A percentile compares a stretch with the other conserved stretches of the same genome.
Conservation (phyloP, 2,113 vertebrate genomes). For the Amphilophus citrinellus region DNA sequence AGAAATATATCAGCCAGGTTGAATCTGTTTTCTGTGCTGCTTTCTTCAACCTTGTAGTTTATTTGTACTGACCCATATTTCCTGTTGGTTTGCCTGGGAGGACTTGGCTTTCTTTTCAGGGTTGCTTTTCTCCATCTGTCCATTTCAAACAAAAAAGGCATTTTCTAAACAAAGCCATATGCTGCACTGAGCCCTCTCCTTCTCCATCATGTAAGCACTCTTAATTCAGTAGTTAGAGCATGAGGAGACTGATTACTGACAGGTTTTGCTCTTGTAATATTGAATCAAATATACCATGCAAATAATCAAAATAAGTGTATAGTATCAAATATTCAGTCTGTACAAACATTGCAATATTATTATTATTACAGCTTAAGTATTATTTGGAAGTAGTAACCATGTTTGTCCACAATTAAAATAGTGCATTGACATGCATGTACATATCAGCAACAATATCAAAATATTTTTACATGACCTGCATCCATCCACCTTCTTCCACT, state of each 20-base stretch:
- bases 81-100: constrained; percentile 57
- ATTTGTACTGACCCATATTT: constrained; percentile 65
- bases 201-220: background rate
- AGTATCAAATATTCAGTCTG: background rate
- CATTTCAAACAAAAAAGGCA: constrained; percentile 64
- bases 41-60: constrained; percentile 8
- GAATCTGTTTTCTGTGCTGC: background rate
- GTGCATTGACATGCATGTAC: background rate
- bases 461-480: no score
- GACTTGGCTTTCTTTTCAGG: constrained; percentile 68
- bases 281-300: background rate
- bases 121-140: constrained; percentile 64
- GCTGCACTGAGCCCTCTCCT: constrained; percentile 19
- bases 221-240: background rate
- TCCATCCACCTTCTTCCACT: no score
- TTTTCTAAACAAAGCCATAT: constrained; percentile 69
- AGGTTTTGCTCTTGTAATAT: background rate
- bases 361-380: background rate
- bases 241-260: background rate
- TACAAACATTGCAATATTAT: background rate
- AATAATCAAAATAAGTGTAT: background rate
- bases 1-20: background rate
- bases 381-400: background rate
- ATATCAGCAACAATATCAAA: background rate
- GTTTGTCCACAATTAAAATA: background rate